phyloP scores from a whole-genome alignment of 2,888 invertebrate species.

The Andrena camellia region DNA sequence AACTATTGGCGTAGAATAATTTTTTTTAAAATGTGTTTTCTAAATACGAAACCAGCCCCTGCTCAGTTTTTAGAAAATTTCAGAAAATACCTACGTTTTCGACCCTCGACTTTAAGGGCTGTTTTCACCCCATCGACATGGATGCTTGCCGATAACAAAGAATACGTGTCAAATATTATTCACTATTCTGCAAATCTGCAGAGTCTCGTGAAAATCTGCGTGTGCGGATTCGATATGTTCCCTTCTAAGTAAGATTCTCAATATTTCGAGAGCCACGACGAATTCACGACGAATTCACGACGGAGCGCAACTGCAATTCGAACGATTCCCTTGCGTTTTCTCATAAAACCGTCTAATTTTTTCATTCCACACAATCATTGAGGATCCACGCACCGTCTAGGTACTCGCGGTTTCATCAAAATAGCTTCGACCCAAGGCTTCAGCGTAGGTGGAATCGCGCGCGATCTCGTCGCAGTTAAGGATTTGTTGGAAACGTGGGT shows the following conservation, averaged over 20 bases:
- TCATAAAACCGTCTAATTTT: not conserved
- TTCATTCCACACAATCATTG: constrained; percentile 17
- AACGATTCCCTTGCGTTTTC: not conserved
- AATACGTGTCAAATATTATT: too few relatives aligned
- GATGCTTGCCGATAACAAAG: too few relatives aligned
- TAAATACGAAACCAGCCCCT: too few relatives aligned
- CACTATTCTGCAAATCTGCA: not conserved
- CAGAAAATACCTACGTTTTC: too few relatives aligned
- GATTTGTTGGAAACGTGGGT: constrained; percentile 19
- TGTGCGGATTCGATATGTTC: not conserved
- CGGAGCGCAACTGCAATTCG: not conserved
- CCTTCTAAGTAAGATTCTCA: not conserved
- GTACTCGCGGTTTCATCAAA: not conserved
- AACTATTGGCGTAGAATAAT: too few relatives aligned
- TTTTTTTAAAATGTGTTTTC: too few relatives aligned
- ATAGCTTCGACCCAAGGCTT: constrained; percentile 15
- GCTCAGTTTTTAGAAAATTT: too few relatives aligned
- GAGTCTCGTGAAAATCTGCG: not conserved
- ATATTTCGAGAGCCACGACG: not conserved
- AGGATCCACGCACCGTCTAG: not conserved
- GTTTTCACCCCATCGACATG: too few relatives aligned
- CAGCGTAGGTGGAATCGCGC: constrained; percentile 13
- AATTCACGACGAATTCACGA: constrained; percentile 13
- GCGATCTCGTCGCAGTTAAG: not conserved
- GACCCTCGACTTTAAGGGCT: too few relatives aligned